Conservation (phyloP, 2,113 vertebrate genomes). For the Scytalopus superciliaris region DNA sequence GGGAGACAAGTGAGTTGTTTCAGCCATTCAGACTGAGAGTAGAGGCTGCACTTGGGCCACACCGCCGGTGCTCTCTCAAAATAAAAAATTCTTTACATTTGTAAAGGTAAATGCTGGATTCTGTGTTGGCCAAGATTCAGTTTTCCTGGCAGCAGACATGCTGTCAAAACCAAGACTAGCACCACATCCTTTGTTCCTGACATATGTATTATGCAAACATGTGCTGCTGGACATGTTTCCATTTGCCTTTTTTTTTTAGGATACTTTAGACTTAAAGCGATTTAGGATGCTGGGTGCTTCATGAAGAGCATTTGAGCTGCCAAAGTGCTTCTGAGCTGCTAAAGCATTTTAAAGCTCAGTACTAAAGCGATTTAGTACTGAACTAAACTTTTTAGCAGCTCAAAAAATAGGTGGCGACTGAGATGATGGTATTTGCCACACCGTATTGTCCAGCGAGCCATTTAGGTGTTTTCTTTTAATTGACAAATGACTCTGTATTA, state of each 20-base stretch:
- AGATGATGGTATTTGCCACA: neutral
- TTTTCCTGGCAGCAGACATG: neutral
- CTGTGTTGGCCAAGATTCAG: neutral
- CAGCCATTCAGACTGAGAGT: neutral
- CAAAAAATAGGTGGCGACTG: constrained; percentile 38
- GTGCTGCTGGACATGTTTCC: neutral
- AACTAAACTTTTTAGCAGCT: constrained; percentile 56
- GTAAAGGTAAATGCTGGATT: neutral
- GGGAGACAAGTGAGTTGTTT: neutral
- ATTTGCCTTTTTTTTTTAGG: constrained; percentile 1
- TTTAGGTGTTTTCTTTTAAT: neutral
- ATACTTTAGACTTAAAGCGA: constrained; percentile 50
- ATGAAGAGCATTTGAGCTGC: constrained; percentile 60
- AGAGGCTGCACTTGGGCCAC: neutral
- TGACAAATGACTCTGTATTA: neutral
- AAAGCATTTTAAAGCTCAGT: constrained; percentile 67
- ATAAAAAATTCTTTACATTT: neutral
- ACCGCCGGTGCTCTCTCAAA: neutral
- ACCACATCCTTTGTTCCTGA: neutral
- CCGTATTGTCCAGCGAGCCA: neutral
- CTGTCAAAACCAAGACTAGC: neutral
- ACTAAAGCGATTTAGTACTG: constrained; percentile 59
- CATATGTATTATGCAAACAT: neutral
- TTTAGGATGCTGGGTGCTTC: constrained; percentile 53
- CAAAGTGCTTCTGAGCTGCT: constrained; percentile 67